Base-by-base conservation (phyloP, 2,888 invertebrate species). In the Saturnia japonica region DNA sequence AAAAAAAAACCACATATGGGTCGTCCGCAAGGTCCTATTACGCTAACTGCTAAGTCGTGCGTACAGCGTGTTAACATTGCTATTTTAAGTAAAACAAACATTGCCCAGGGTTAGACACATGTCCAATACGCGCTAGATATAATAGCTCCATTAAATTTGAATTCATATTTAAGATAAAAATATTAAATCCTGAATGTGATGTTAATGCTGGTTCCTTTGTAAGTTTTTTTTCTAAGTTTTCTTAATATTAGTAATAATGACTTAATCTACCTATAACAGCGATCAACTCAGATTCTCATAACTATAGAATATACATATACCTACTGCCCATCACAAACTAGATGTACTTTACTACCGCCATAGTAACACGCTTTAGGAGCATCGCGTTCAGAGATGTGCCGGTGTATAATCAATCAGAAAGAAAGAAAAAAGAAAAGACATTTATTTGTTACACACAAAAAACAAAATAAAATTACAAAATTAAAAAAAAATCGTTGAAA, bases 1-100 rank as follows among this genome's bases (percentile, higher is more conserved):
- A 85, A 83, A 79, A 57, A 83, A 71, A 54, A 11, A 54, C 22
- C 75, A 72, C 90, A 89, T 87, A 89, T 90, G 88, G 82, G 81
- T 75, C 73, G 72, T 75, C 74, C 73, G 76, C 90, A 89, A 90
- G 89, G 89, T 76, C 80, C 74, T 73, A 74, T 68, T 72, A 73
- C 73, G 80, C 79, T 81, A 82, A 82, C 78, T 74, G 74, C 74
- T 69, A 69, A 71, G 70, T 73, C 75, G 75, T 74, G 74, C 62
- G 57, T 57, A 45, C 74, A 74, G 69, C 72, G 72, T 72, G 70
- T 72, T 71, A 69, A 74, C 72, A 76, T 75, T 73, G 74, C 74
- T 76, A 16, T 64, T 16, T 64, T 64, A 40, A 64, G 67, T 74
- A 75, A 71, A 70, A 73, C 72, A 76, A 79, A 78, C 72, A 79